Evolutionary conservation across 2,888 invertebrate species (phyloP).

Genomic region (Dorcus hopei): DNA sequence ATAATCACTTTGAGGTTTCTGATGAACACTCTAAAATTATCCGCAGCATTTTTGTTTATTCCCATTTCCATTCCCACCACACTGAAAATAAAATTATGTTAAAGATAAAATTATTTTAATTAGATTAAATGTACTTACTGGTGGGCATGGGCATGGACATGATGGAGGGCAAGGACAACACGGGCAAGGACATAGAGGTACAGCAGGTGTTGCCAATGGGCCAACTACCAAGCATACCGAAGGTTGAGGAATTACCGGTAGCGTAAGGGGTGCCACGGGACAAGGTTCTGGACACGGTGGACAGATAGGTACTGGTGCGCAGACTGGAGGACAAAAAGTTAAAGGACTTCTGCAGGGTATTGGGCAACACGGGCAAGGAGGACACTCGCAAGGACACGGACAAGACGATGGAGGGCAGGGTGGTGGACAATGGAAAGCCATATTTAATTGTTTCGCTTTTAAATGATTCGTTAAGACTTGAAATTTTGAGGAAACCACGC

Average conservation of each 20-base stretch:
- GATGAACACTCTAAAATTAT: too few species aligned
- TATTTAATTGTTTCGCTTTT: conserved; percentile 1
- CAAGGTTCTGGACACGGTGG: conserved; percentile 27
- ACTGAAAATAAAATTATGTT: neutral
- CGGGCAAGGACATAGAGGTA: conserved; percentile 22
- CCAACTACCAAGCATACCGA: conserved; percentile 10
- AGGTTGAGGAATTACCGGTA: conserved; percentile 29
- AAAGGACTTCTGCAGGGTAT: conserved; percentile 9
- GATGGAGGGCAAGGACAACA: conserved; percentile 20
- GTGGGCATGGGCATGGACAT: conserved; percentile 9
- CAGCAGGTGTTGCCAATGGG: conserved; percentile 22
- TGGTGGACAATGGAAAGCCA: neutral
- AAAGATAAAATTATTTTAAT: too few species aligned
- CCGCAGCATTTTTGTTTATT: too few species aligned
- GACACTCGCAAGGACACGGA: conserved; percentile 6
- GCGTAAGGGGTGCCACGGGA: conserved; percentile 26
- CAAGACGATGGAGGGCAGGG: too few species aligned
- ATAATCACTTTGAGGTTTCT: too few species aligned
- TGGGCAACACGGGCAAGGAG: conserved; percentile 12
- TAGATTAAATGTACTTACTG: conserved; percentile 7
- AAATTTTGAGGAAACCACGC: conserved; percentile 11
- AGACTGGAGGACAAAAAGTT: conserved; percentile 4
- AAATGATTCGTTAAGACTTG: neutral
- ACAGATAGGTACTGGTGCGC: conserved; percentile 28
- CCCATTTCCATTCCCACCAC: neutral